A percentile compares a stretch with the other conserved stretches of the same genome.
These are phyloP conservation scores for Apis mellifera DNA, from an alignment of 1,140 invertebrate species.

Conservation along the genomic window DNA sequence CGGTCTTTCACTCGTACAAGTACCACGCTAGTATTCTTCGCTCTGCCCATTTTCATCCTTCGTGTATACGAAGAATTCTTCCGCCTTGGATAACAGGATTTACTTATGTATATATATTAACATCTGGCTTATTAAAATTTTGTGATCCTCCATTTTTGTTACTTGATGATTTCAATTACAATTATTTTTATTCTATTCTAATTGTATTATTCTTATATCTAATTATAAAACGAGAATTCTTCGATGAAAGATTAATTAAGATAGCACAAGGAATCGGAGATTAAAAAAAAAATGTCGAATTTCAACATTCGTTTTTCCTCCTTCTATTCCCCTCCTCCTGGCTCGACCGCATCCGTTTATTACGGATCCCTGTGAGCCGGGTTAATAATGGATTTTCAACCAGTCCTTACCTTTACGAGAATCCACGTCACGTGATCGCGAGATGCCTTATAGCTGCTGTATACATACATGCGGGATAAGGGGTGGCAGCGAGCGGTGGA, in stretches of 20 bases:
- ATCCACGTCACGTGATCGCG: slow-evolving; percentile 68
- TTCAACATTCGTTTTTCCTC: background rate
- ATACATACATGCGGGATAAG: slow-evolving; percentile 76
- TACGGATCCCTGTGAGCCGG: slow-evolving; percentile 62
- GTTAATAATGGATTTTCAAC: slow-evolving; percentile 80
- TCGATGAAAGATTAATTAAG: too few species aligned
- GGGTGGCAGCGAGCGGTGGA: slow-evolving; percentile 44
- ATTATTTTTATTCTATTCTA: too few species aligned
- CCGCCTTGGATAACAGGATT: too few species aligned
- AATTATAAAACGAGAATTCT: too few species aligned
- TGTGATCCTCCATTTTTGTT: too few species aligned
- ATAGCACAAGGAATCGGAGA: too few species aligned
- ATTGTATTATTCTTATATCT: too few species aligned
- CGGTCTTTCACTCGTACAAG: slow-evolving; percentile 64
- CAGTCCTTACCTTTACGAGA: slow-evolving; percentile 77
- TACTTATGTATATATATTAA: too few species aligned
- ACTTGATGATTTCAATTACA: too few species aligned
- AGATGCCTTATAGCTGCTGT: slow-evolving; percentile 69
- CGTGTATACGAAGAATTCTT: background rate
- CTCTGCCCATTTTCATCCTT: slow-evolving; percentile 10
- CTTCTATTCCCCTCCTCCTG: background rate
- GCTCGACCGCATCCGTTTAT: slow-evolving; percentile 69
- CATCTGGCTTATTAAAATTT: too few species aligned
- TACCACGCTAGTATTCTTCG: slow-evolving; percentile 36
- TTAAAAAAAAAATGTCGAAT: too few species aligned